phyloP scores from a whole-genome alignment of 2,888 invertebrate species.

The Drosophila picticornis region DNA sequence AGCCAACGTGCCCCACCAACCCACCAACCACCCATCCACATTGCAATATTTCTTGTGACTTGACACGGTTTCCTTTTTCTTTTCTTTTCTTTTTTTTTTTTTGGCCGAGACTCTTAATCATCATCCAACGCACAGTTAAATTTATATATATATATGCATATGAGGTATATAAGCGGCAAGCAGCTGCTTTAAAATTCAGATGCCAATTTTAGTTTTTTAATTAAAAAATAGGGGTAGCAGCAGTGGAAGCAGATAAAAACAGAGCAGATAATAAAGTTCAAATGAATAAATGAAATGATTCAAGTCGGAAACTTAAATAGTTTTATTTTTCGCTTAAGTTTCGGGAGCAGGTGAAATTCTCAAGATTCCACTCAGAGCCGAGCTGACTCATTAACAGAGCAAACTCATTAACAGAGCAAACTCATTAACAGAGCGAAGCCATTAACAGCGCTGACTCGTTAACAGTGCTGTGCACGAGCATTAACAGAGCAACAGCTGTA shows the following conservation, averaged over 20 bases:
- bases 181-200: slow-evolving; percentile 47
- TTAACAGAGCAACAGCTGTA: slow-evolving; percentile 21
- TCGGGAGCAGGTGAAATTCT: slow-evolving; percentile 36
- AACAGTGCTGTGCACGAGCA: not conserved
- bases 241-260: slow-evolving; percentile 3
- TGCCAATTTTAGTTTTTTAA: slow-evolving; percentile 64
- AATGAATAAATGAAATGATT: slow-evolving; percentile 16
- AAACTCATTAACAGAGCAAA: slow-evolving; percentile 32
- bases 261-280: slow-evolving; percentile 21
- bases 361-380: not conserved
- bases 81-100: not conserved
- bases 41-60: slow-evolving; percentile 70
- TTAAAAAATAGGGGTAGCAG: slow-evolving; percentile 35
- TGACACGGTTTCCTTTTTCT: slow-evolving; percentile 72
- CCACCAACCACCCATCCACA: slow-evolving; percentile 35
- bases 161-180: slow-evolving; percentile 1
- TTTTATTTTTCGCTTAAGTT: not conserved
- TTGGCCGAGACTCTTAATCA: slow-evolving; percentile 13
- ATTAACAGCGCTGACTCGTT: not conserved
- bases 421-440: slow-evolving; percentile 23
- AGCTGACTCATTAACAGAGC: slow-evolving; percentile 41
- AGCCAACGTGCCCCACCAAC: slow-evolving; percentile 3
- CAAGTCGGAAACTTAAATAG: not conserved
- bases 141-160: not conserved
- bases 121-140: slow-evolving; percentile 27